A percentile compares a stretch with the other conserved stretches of the same genome.
These are phyloP conservation scores for Dipus sagitta DNA, from an alignment of 2,797 vertebrate genomes.

Conservation along the genomic window DNA sequence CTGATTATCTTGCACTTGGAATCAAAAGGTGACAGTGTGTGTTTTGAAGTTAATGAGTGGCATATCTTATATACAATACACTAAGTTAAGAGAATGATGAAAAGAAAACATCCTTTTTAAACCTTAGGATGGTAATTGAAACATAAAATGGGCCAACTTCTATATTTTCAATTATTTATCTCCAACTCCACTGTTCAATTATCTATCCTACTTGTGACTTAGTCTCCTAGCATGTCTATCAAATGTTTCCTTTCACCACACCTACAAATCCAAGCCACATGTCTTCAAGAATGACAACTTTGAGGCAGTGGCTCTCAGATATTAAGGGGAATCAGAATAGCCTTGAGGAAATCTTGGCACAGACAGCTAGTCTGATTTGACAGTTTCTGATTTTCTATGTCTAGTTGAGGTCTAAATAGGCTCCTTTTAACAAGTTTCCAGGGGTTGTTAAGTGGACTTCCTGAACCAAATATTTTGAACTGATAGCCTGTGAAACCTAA, in stretches of 20 bases:
- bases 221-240: not conserved
- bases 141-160: not conserved
- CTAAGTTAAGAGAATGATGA: slow-evolving; percentile 24
- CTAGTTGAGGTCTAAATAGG: not conserved
- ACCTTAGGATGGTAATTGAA: not conserved
- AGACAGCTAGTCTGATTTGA: not conserved
- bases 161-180: slow-evolving; percentile 2
- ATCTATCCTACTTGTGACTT: not conserved
- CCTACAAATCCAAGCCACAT: not conserved
- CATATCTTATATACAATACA: not conserved
- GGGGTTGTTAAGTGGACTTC: not conserved
- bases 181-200: not conserved
- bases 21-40: not conserved
- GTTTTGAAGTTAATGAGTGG: slow-evolving; percentile 45
- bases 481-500: not conserved
- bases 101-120: slow-evolving; percentile 3
- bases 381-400: not conserved
- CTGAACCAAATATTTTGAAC: not conserved
- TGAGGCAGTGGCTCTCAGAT: not conserved
- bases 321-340: not conserved
- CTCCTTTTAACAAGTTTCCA: not conserved
- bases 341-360: not conserved
- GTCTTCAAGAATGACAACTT: not conserved
- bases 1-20: not conserved
- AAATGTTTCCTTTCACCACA: not conserved